A percentile compares a stretch with the other conserved stretches of the same genome.
Evolutionary conservation across 2,888 invertebrate genomes (phyloP).

Genomic region (Lamellibrachia satsuma): DNA sequence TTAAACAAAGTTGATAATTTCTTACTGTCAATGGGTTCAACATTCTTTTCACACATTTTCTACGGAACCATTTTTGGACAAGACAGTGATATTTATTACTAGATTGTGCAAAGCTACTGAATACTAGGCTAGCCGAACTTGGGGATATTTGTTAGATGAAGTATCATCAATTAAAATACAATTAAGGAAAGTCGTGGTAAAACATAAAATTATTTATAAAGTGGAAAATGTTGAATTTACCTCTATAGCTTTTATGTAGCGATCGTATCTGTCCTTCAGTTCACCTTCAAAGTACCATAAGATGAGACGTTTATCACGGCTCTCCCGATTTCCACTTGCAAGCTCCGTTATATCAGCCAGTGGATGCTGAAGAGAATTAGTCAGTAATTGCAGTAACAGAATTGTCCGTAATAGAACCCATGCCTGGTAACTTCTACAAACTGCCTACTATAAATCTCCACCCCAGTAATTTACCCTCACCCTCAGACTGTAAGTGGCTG

Average conservation of each 20-base stretch:
- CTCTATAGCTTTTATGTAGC: slow-evolving; percentile 78
- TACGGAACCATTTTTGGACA: neutral
- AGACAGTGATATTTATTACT: neutral
- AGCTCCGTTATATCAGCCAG: slow-evolving; percentile 63
- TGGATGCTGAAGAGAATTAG: slow-evolving; percentile 48
- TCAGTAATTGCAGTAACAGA: no score
- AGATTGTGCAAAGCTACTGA: no score
- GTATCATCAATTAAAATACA: neutral
- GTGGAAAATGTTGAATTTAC: slow-evolving; percentile 47
- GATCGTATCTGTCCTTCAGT: slow-evolving; percentile 79
- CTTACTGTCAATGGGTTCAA: neutral
- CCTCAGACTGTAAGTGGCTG: no score
- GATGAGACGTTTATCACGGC: slow-evolving; percentile 60
- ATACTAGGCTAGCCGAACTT: no score
- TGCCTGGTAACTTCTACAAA: no score
- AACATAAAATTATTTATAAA: neutral
- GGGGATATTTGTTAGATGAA: neutral
- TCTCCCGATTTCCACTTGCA: slow-evolving; percentile 70
- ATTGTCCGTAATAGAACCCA: neutral
- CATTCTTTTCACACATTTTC: neutral
- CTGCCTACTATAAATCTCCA: no score
- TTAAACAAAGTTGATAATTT: neutral
- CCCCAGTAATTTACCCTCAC: no score
- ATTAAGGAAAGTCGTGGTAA: neutral
- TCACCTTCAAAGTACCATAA: slow-evolving; percentile 90